Base-by-base conservation (phyloP, 2,888 invertebrate genomes). In the Esperia sulphurella region DNA sequence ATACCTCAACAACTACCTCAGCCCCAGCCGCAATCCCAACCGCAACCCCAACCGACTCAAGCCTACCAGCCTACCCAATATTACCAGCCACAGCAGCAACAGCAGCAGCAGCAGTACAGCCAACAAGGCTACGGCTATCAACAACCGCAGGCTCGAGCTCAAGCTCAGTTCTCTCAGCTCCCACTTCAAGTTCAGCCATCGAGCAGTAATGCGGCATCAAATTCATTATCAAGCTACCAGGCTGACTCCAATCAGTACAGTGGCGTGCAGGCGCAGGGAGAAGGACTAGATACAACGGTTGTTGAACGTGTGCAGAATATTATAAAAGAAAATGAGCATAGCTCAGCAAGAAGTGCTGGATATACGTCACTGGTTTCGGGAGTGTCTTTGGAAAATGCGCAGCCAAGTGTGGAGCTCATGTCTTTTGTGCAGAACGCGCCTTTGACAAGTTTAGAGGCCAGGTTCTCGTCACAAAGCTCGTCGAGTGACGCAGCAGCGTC, bases 391-490 rank as follows among this genome's bases (percentile, higher is more conserved):
- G 87, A 78, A 54, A 79, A 75, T 47, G 87, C 79, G 1, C 75
- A 70, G 51, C 88, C 88, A 0, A 89, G 89, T 52, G 63, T 87
- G n/a, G 89, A 89, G 61, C 57, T 89, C 45, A 70, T 82, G 5
- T 87, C 89, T 0, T 89, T 88, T 50, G 74, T 80, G 1, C 86
- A 89, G n/a, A 77, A 69, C 33, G 79, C 85, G 2, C 81, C 79
- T 8, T 30, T 65, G 43, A 49, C 44, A 14, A 29, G 30, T 52
- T 31, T 56, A 53, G 40, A 63, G 53, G 35, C 58, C 51, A 6
- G 43, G 33, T 59, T 62, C 13, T 49, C 56, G 1, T 61, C 59
- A 6, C 57, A 63, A 13, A 55, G 63, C 6, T 61, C 66, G 8
- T 61, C 66, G 6, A 56, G 73, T 58, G n/a, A 57, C 62, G 56